A percentile compares a stretch with the other conserved stretches of the same genome.
These are phyloP conservation scores for Vanessa cardui DNA, from an alignment of 2,888 invertebrate genomes.

Conservation along the genomic window DNA sequence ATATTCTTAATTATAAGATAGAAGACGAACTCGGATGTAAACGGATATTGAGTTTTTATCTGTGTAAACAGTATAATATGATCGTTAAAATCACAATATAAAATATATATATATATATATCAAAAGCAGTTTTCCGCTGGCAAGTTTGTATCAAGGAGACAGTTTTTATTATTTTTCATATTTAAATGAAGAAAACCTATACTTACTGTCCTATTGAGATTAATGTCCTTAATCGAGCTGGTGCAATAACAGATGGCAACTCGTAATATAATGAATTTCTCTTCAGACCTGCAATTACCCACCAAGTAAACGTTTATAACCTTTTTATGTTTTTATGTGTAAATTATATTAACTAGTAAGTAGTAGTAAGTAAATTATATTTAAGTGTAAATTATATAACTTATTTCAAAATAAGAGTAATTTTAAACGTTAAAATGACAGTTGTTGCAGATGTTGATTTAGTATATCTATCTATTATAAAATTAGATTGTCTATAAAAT, in stretches of 20 bases:
- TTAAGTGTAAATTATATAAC: no score
- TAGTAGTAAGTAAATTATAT: no score
- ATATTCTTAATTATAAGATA: no score
- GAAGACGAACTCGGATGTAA: no score
- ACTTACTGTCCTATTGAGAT: conserved; percentile 69
- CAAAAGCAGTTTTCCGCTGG: neutral
- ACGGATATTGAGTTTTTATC: no score
- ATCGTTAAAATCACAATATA: no score
- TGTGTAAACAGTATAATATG: no score
- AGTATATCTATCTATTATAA: no score
- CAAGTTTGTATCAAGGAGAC: neutral
- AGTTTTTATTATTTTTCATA: neutral
- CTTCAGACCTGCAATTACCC: conserved; percentile 62
- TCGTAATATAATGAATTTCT: conserved; percentile 60
- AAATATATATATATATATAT: no score
- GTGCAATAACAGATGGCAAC: conserved; percentile 69
- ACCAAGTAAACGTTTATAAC: neutral
- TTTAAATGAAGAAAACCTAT: conserved; percentile 13
- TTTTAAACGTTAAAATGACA: neutral
- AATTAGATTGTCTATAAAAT: no score
- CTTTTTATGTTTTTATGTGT: neutral
- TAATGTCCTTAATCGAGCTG: conserved; percentile 67
- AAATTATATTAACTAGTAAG: no score
- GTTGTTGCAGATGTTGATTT: no score
- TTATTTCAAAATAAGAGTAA: conserved; percentile 7